These are phyloP conservation scores for Epizoanthus illoricatus DNA, from an alignment of 92 coral and sea anemone species.

Conservation along the genomic window DNA sequence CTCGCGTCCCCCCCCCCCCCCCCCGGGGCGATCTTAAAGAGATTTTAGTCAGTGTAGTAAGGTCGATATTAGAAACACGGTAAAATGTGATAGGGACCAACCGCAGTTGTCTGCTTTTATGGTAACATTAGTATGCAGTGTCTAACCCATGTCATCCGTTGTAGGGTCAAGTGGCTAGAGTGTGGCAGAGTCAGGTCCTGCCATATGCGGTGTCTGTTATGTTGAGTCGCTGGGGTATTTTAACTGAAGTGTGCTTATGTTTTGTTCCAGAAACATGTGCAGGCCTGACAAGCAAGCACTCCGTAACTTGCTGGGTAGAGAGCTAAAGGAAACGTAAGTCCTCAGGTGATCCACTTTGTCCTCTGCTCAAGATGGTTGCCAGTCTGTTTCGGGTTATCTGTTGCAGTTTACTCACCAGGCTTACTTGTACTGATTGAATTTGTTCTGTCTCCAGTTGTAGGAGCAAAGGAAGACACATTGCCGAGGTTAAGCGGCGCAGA, in stretches of 20 bases:
- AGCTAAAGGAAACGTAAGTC: conserved; percentile 58
- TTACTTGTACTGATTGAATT: background rate
- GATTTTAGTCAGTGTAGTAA: too few species aligned
- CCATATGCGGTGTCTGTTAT: too few species aligned
- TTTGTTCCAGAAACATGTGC: conserved; percentile 59
- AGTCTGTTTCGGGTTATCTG: background rate
- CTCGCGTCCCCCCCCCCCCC: too few species aligned
- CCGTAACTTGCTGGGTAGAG: conserved; percentile 66
- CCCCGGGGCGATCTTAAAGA: too few species aligned
- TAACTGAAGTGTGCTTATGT: background rate
- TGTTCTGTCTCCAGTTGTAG: conserved; percentile 17
- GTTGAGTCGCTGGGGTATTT: background rate
- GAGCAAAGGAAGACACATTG: conserved; percentile 33
- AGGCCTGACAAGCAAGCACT: conserved; percentile 72
- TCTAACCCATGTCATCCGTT: too few species aligned
- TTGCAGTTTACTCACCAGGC: background rate
- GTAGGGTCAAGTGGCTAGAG: too few species aligned
- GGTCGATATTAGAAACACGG: too few species aligned
- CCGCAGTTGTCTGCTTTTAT: too few species aligned
- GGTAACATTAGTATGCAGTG: too few species aligned
- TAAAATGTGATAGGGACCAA: too few species aligned
- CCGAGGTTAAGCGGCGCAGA: conserved; percentile 50
- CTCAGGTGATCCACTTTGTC: background rate
- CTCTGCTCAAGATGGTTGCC: background rate
- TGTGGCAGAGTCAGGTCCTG: too few species aligned